phyloP scores from a whole-genome alignment of 2,888 invertebrate species.

The Alviniconcha strummeri region DNA sequence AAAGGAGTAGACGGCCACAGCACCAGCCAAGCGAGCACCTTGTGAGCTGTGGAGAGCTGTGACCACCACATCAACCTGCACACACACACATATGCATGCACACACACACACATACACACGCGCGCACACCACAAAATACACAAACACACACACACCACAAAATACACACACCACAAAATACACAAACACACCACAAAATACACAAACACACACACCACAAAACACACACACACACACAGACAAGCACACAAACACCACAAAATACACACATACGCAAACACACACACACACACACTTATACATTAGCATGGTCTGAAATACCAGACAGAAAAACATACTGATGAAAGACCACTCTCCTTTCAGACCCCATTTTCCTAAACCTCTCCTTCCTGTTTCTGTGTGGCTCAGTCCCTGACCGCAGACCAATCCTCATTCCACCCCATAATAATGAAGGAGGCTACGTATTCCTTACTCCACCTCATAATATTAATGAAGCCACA shows the following conservation, averaged over 20 bases:
- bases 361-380: too few relatives aligned
- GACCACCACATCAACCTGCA: constrained; percentile 38
- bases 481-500: too few relatives aligned
- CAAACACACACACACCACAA: not conserved
- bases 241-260: not conserved
- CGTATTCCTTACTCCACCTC: too few relatives aligned
- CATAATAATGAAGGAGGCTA: too few relatives aligned
- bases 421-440: too few relatives aligned
- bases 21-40: constrained; percentile 41
- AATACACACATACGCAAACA: not conserved
- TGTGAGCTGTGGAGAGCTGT: constrained; percentile 43
- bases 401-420: too few relatives aligned
- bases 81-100: not conserved
- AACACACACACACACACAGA: not conserved
- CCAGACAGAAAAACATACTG: too few relatives aligned
- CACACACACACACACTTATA: not conserved
- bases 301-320: too few relatives aligned
- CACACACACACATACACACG: not conserved
- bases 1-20: constrained; percentile 38
- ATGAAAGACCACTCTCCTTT: too few relatives aligned
- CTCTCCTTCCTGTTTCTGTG: too few relatives aligned
- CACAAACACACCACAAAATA: not conserved
- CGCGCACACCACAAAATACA: not conserved
- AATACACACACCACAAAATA: not conserved
- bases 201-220: not conserved